Base-by-base conservation (phyloP, 2,113 vertebrate genomes). In the Platycercus adscitus region DNA sequence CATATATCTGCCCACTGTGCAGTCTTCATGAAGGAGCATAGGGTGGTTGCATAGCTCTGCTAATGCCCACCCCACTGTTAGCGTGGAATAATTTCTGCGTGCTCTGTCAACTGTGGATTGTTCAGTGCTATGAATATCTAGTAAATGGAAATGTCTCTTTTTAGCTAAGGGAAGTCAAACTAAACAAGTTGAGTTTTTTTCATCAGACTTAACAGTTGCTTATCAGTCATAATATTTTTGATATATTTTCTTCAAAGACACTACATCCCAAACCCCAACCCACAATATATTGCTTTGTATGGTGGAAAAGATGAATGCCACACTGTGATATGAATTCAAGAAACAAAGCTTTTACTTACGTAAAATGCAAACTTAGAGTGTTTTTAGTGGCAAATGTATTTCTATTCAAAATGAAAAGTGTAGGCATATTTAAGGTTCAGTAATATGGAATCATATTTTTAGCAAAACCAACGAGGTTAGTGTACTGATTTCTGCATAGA, bases 401-500 rank as follows among this genome's bases (percentile, higher is more conserved):
- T 80, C 8, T 90, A 87, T 73, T 88, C 29, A 83, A 68, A 89
- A 81, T 63, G 55, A 79, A 89, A 93, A 93, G 89, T 73, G 43
- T 72, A 77, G 63, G 9, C 24, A 82, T 93, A 68, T 90, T 91
- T 86, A 96, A 86, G 65, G 53, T 81, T 92, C 87, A 89, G 52
- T 86, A 92, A 56, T 58, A 86, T 49, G 35, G 77, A 91, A 65
- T 77, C 4, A 71, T 88, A 94, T 84, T 95, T 97, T 89, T 93
- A 96, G 87, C 33, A 76, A 76, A 96, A 64, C 29, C 41, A 65
- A 89, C 91, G 72, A 94, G 29, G 61, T 89, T 71, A 89, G 43
- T 63, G 76, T 73, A 70, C 56, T 84, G 31, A 96, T 97, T 97
- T 95, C 91, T 88, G 90, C 95, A 82, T 13, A 88, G 68, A 95